Percentiles rank a stretch among this genome's conserved stretches.
Evolutionary conservation across 2,113 vertebrate species (phyloP).

Genomic region (Paramormyrops kingsleyae): DNA sequence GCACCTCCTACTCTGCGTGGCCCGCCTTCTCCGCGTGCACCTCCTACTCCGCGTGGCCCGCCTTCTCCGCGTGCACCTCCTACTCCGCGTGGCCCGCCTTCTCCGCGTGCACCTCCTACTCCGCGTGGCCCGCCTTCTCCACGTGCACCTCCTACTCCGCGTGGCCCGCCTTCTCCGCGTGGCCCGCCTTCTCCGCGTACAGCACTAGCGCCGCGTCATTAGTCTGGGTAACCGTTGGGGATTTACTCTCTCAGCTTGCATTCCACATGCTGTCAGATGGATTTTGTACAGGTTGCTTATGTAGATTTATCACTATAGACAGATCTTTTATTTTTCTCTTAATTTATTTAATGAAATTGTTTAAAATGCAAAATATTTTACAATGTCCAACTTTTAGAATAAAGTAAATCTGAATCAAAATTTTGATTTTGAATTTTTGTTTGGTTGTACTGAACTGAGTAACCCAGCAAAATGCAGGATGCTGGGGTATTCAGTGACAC

Average conservation of each 20-base stretch:
- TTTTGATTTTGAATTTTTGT: background rate
- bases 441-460: background rate
- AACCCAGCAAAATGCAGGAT: background rate
- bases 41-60: background rate
- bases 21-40: no score
- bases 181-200: no score
- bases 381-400: slow-evolving; percentile 16
- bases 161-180: no score
- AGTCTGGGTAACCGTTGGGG: slow-evolving; percentile 16
- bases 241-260: slow-evolving; percentile 9
- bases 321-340: slow-evolving; percentile 34
- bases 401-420: slow-evolving; percentile 11
- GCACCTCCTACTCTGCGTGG: no score
- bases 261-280: slow-evolving; percentile 21
- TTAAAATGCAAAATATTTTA: slow-evolving; percentile 27
- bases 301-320: slow-evolving; percentile 32
- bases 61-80: no score
- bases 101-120: no score
- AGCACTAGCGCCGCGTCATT: no score
- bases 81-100: no score
- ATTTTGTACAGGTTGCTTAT: slow-evolving; percentile 31
- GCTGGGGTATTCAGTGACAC: background rate
- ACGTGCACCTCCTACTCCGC: no score
- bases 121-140: no score
- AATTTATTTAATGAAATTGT: slow-evolving; percentile 49